phyloP scores from a whole-genome alignment of 2,797 vertebrate species.

The Okamejei kenojei region DNA sequence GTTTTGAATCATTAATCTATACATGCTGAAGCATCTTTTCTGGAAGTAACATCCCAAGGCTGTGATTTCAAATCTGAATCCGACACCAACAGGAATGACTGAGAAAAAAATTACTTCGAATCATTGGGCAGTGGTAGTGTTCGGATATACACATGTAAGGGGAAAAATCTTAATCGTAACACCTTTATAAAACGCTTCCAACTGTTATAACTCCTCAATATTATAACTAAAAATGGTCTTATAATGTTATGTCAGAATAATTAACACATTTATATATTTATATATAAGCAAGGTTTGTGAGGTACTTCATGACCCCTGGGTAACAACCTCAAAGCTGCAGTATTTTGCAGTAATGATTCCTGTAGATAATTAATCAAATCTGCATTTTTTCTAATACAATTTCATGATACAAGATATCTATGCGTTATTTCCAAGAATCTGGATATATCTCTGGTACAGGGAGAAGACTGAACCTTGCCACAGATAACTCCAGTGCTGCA shows the following conservation, averaged over 20 bases:
- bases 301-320: neutral
- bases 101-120: neutral
- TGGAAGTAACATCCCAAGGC: constrained; percentile 16
- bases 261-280: constrained; percentile 32
- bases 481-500: neutral
- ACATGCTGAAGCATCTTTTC: constrained; percentile 15
- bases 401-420: neutral
- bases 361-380: neutral
- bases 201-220: constrained; percentile 13
- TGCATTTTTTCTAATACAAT: neutral
- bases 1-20: neutral
- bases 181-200: constrained; percentile 10
- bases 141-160: neutral
- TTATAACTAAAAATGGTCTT: constrained; percentile 25
- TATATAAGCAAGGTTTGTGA: constrained; percentile 12
- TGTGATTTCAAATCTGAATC: constrained; percentile 2
- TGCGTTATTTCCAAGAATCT: neutral
- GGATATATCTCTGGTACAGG: neutral
- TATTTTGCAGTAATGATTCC: constrained; percentile 2
- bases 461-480: neutral
- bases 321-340: neutral
- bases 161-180: constrained; percentile 1
- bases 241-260: constrained; percentile 20
- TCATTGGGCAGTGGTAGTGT: neutral
- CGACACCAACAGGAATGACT: constrained; percentile 3